A percentile compares a stretch with the other conserved stretches of the same genome.
These are phyloP conservation scores for Apus apus DNA, from an alignment of 2,113 vertebrate genomes.

Conservation along the genomic window DNA sequence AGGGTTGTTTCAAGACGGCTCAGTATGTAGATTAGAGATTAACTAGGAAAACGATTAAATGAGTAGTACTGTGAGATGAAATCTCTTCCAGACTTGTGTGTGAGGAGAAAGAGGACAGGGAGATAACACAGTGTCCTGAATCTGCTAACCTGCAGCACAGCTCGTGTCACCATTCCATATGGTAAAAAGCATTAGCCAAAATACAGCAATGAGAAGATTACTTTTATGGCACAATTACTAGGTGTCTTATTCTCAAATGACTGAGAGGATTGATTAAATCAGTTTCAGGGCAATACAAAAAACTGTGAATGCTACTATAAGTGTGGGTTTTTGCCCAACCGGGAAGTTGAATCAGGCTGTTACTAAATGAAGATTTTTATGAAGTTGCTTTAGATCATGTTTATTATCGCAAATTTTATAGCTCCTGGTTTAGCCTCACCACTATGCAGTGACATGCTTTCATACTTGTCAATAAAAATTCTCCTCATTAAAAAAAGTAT, in stretches of 20 bases:
- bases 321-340: not conserved
- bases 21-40: not conserved
- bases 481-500: not conserved
- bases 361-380: not conserved
- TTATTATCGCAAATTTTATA: not conserved
- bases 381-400: not conserved
- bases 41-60: not conserved
- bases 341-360: not conserved
- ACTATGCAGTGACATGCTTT: not conserved
- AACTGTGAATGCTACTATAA: not conserved
- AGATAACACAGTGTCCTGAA: not conserved
- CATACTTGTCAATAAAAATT: not conserved
- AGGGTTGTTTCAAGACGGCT: not conserved
- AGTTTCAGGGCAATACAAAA: not conserved
- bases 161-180: fast-evolving
- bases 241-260: not conserved
- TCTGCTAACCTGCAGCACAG: not conserved
- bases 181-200: not conserved
- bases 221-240: not conserved
- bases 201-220: not conserved
- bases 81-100: not conserved
- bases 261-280: not conserved
- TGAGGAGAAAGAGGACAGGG: not conserved
- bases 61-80: not conserved
- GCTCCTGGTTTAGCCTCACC: not conserved